A percentile compares a stretch with the other conserved stretches of the same genome.
Evolutionary conservation across 2,113 vertebrate genomes (phyloP).

Genomic region (Synodontis membranacea): DNA sequence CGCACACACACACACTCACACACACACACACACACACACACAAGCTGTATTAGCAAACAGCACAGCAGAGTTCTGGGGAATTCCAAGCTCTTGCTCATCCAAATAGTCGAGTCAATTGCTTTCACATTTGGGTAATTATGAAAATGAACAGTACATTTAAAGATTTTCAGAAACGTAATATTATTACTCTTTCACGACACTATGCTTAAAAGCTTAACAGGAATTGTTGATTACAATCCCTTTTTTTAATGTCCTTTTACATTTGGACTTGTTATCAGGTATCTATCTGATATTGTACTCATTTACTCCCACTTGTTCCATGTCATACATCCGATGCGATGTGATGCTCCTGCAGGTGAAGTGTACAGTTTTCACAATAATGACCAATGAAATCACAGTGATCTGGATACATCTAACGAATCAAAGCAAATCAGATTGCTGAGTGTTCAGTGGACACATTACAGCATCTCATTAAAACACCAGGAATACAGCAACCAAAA

Average conservation of each 20-base stretch:
- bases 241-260: not conserved
- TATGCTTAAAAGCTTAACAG: not conserved
- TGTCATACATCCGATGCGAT: not conserved
- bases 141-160: conserved; percentile 18
- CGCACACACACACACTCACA: conserved; percentile 62
- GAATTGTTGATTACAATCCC: not conserved
- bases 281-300: not conserved
- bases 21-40: conserved; percentile 3
- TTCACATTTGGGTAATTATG: conserved; percentile 13
- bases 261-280: not conserved
- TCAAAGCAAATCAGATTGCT: not conserved
- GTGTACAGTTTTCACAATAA: not conserved
- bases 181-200: not conserved
- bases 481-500: too few species aligned
- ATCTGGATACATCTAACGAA: not conserved
- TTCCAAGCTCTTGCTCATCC: not conserved
- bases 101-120: conserved; percentile 6
- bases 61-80: not conserved
- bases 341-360: not conserved
- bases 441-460: not conserved
- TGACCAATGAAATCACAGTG: not conserved
- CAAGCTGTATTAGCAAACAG: conserved; percentile 16
- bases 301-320: not conserved
- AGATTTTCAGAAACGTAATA: not conserved
- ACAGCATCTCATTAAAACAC: not conserved